Evolutionary conservation across 2,888 invertebrate genomes (phyloP), one percentile per base, ranked within the genome.

Genomic region (Atethmia centrago): DNA sequence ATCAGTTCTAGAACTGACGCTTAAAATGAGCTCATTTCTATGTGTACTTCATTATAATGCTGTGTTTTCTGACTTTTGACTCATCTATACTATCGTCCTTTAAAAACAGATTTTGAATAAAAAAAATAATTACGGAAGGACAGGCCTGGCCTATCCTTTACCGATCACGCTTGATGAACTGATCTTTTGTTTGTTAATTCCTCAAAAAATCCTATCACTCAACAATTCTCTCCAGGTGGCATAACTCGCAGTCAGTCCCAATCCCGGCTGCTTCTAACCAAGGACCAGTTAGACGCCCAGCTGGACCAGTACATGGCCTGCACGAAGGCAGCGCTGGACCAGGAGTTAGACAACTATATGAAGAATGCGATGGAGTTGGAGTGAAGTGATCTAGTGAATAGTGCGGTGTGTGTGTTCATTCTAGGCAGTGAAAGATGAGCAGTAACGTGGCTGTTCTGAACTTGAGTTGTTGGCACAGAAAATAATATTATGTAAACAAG

Each of bases 221-320:
- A 28, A 58, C 7, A n/a, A 14, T 47, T 21, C 19, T 65, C 42
- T 82, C 5, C 88, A 94, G 94, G 91, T n/a, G 90, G 90, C 0
- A 51, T 88, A 1, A 59, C 77, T 16, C 86, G 90, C 10, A 88
- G 76, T 62, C 86, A 87, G 49, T 63, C 88, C 3, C 82, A 87
- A 5, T 89, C 89, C 55, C 83, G 82, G 0, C 83, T 91, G 1
- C 92, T 91, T 0, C 92, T 94, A 0, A 96, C 97, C 1, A 97
- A 96, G 72, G 97, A 98, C 82, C 97, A 97, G 88, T 90, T 98
- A 70, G 98, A 98, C 86, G 96, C 96, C n/a, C 97, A 98, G 87
- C 90, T 98, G 49, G 98, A 98, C 85, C 97, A 97, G 73, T 98
- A 98, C 93, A 98, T 98, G 98, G 96, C 97, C 7, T 97, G 97